Evolutionary conservation across 1,140 invertebrate genomes (phyloP).

Genomic region (Hydropsyche tenuis): DNA sequence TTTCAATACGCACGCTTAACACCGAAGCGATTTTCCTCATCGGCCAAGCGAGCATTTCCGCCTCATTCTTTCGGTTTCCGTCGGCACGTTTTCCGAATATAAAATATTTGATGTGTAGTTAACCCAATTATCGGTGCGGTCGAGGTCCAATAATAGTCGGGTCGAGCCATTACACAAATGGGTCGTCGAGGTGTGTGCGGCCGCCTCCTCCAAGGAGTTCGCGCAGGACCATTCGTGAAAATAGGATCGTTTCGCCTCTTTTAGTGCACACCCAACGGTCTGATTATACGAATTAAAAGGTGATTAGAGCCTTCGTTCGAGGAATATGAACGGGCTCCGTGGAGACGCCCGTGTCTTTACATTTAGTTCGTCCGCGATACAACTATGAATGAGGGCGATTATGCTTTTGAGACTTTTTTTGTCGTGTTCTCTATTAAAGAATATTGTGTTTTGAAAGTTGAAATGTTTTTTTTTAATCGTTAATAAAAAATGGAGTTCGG

Average conservation of each 20-base stretch:
- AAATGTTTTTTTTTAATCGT: too few species aligned
- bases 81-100: neutral
- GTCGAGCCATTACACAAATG: conserved; percentile 18
- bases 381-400: too few species aligned
- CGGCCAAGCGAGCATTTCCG: neutral
- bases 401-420: too few species aligned
- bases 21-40: too few species aligned
- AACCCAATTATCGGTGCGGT: conserved; percentile 5
- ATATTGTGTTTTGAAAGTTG: too few species aligned
- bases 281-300: conserved; percentile 29
- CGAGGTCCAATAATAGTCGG: conserved; percentile 11
- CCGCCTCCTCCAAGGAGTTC: neutral
- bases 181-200: neutral
- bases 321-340: neutral
- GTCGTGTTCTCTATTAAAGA: too few species aligned
- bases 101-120: conserved; percentile 20
- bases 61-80: neutral
- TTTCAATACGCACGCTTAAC: too few species aligned
- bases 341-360: neutral
- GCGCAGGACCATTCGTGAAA: neutral
- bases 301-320: conserved; percentile 1
- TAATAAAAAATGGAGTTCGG: too few species aligned
- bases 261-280: conserved; percentile 6
- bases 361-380: neutral
- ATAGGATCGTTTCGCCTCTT: conserved; percentile 10